These are phyloP conservation scores for Tetranychus piercei DNA, from an alignment of 2,888 invertebrate genomes.

Conservation along the genomic window DNA sequence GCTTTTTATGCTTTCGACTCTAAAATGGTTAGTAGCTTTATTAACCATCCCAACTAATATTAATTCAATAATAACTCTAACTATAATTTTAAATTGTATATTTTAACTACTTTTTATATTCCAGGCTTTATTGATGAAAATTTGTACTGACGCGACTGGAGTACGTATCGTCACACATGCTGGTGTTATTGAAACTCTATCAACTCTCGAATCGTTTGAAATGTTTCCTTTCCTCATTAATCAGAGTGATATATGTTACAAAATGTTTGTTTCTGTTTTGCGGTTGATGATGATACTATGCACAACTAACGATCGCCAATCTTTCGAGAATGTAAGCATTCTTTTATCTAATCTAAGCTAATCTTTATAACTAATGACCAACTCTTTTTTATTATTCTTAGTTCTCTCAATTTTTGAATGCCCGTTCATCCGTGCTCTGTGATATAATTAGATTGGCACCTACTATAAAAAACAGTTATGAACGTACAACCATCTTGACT, in stretches of 20 bases:
- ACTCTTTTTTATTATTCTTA: constrained; percentile 8
- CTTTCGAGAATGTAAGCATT: constrained; percentile 15
- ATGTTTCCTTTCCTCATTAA: constrained; percentile 20
- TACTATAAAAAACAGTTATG: constrained; percentile 14
- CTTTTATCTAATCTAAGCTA: not conserved
- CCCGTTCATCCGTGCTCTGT: constrained; percentile 14
- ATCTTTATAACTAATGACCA: not conserved
- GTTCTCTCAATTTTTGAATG: constrained; percentile 16
- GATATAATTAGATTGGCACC: constrained; percentile 19
- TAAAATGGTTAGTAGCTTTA: constrained; percentile 43
- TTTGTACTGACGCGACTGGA: constrained; percentile 14
- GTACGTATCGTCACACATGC: constrained; percentile 13
- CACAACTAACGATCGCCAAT: constrained; percentile 14
- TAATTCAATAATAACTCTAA: constrained; percentile 2
- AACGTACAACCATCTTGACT: constrained; percentile 16
- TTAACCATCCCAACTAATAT: not conserved
- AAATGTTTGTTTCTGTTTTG: constrained; percentile 20
- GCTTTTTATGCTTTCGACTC: constrained; percentile 69
- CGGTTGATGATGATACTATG: constrained; percentile 16
- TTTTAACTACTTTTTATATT: constrained; percentile 6
- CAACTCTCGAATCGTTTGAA: constrained; percentile 19
- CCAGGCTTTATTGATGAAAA: constrained; percentile 20
- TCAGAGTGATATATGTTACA: constrained; percentile 21
- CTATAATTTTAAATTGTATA: constrained; percentile 1
- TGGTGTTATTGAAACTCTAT: constrained; percentile 19